Evolutionary conservation across 2,888 invertebrate species (phyloP).

Genomic region (Mythimna albipuncta): DNA sequence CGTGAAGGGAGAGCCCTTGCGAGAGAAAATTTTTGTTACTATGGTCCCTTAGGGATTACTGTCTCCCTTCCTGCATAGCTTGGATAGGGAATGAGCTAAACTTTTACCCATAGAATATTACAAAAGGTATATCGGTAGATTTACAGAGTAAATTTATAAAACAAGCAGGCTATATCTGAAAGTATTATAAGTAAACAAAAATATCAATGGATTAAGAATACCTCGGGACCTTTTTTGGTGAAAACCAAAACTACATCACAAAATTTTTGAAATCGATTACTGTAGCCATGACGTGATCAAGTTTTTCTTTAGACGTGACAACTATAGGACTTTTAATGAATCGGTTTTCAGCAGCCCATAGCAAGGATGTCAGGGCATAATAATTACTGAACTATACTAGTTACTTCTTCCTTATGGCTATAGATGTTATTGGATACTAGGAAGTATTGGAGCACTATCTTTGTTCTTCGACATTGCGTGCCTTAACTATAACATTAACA

Average conservation of each 20-base stretch:
- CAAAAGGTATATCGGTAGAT: neutral
- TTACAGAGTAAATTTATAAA: neutral
- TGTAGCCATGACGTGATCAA: no score
- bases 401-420: neutral
- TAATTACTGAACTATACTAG: neutral
- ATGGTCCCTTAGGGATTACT: constrained; percentile 10
- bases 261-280: neutral
- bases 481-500: neutral
- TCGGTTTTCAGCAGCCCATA: neutral
- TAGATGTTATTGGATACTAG: constrained; percentile 8
- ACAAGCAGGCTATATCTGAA: neutral
- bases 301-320: neutral
- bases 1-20: constrained; percentile 3
- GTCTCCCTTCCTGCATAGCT: constrained; percentile 6
- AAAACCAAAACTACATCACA: neutral
- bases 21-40: constrained; percentile 11
- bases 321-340: neutral
- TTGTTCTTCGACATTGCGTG: neutral
- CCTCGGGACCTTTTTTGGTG: neutral
- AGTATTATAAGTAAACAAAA: neutral
- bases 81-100: neutral
- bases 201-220: neutral
- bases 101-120: neutral
- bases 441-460: neutral
- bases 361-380: neutral